phyloP scores from a whole-genome alignment of 2,888 invertebrate genomes.

The Agrochola circellaris region DNA sequence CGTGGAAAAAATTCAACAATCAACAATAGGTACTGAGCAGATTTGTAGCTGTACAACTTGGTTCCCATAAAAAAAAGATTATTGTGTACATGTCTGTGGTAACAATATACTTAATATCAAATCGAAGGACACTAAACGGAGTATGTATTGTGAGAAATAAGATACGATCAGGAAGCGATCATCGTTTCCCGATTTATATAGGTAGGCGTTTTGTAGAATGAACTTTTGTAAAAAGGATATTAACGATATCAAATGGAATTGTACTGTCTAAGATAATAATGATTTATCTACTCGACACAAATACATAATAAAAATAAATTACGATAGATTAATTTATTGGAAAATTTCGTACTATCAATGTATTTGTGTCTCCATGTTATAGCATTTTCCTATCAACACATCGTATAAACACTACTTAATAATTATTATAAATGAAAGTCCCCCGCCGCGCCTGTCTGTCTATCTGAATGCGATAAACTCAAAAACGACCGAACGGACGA shows the following conservation, averaged over 20 bases:
- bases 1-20: slow-evolving; percentile 18
- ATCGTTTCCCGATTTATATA: slow-evolving; percentile 41
- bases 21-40: slow-evolving; percentile 18
- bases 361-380: background rate
- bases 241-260: slow-evolving; percentile 43
- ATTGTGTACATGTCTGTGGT: slow-evolving; percentile 29
- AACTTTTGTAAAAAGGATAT: slow-evolving; percentile 47
- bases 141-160: slow-evolving; percentile 41
- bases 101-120: slow-evolving; percentile 38
- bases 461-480: no score
- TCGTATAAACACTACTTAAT: background rate
- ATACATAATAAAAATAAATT: slow-evolving; percentile 14
- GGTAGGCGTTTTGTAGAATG: slow-evolving; percentile 29
- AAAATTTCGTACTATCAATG: background rate
- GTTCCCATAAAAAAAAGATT: slow-evolving; percentile 16
- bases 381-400: slow-evolving; percentile 14
- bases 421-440: no score
- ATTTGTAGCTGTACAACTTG: background rate
- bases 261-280: slow-evolving; percentile 24
- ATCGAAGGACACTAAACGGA: slow-evolving; percentile 33
- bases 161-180: slow-evolving; percentile 31
- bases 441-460: no score
- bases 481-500: no score
- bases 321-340: background rate
- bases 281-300: slow-evolving; percentile 17